A percentile compares a stretch with the other conserved stretches of the same genome.
Conservation (phyloP, 2,113 vertebrate species). For the Megaleporinus macrocephalus region DNA sequence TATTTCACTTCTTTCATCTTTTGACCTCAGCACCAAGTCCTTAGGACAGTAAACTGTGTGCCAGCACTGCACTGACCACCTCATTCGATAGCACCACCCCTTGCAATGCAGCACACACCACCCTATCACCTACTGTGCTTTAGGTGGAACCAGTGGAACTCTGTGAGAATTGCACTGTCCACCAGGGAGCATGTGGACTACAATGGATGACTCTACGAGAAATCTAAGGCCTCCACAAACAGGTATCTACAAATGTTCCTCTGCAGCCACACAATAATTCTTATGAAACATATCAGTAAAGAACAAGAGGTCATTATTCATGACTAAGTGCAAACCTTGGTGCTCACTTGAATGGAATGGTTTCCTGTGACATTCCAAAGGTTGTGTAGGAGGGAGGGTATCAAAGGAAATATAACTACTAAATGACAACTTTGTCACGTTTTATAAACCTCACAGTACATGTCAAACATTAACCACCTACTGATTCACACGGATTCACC, state of each 20-base stretch:
- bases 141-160: not conserved
- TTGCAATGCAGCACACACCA: constrained; percentile 2
- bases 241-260: not conserved
- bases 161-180: not conserved
- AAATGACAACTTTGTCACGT: constrained; percentile 4
- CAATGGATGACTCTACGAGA: not conserved
- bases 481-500: not conserved
- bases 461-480: constrained; percentile 11
- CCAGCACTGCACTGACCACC: constrained; percentile 13
- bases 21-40: constrained; percentile 19
- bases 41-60: constrained; percentile 14
- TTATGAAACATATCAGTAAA: constrained; percentile 33
- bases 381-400: not conserved
- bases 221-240: not conserved
- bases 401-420: not conserved
- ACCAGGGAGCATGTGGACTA: not conserved
- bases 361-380: constrained; percentile 34
- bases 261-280: not conserved
- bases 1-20: not conserved
- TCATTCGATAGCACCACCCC: not conserved
- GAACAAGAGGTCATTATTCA: not conserved
- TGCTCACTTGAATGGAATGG: constrained; percentile 33
- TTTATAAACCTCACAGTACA: constrained; percentile 31
- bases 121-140: constrained; percentile 24
- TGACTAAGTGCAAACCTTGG: constrained; percentile 23